Conservation (phyloP, 2,888 invertebrate species). For the Campoplex nolae region DNA sequence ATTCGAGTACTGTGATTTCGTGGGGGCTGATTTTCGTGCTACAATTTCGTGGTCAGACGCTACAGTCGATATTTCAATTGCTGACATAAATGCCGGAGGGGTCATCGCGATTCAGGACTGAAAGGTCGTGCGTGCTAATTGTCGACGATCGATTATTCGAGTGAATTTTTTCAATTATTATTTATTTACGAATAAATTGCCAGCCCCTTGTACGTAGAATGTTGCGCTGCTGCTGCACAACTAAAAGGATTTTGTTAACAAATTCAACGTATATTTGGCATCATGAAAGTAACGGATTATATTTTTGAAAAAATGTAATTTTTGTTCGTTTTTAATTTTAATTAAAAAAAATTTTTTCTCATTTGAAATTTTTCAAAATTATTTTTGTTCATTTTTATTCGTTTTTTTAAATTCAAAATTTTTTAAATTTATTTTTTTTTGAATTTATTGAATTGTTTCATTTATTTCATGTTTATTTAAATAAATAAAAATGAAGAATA, state of each 20-base stretch:
- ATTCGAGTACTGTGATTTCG: background rate
- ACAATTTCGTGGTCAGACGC: conserved; percentile 6
- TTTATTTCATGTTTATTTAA: too few species aligned
- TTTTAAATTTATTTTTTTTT: too few species aligned
- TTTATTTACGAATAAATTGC: conserved; percentile 33
- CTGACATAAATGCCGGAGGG: background rate
- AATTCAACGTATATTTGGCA: background rate
- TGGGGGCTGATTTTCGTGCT: conserved; percentile 2
- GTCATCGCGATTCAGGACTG: conserved; percentile 45
- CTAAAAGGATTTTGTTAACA: background rate
- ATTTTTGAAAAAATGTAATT: background rate
- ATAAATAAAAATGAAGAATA: too few species aligned
- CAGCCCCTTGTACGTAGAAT: background rate
- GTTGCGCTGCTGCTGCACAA: background rate
- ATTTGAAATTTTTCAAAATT: too few species aligned
- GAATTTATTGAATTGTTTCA: too few species aligned
- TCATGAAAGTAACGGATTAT: background rate
- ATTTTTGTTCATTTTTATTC: too few species aligned
- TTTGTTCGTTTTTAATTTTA: too few species aligned
- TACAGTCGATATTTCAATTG: conserved; percentile 26
- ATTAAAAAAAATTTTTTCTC: too few species aligned
- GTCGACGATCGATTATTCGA: conserved; percentile 46
- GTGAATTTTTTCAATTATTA: background rate
- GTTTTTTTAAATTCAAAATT: too few species aligned
- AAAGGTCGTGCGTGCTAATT: conserved; percentile 62